A percentile compares a stretch with the other conserved stretches of the same genome.
Conservation (phyloP, 2,888 invertebrate species). For the Seladonia tumulorum region DNA sequence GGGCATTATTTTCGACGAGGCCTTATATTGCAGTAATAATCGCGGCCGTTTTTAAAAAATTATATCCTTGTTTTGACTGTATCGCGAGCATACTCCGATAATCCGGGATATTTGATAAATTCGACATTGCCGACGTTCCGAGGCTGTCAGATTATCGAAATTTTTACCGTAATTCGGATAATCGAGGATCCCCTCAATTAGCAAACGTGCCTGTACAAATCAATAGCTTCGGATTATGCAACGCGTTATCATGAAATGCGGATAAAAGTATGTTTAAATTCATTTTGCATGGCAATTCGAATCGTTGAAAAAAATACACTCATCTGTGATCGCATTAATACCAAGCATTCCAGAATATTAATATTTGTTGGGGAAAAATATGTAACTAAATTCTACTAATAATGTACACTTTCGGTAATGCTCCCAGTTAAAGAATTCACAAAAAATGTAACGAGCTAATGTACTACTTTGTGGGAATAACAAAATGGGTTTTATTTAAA, state of each 20-base stretch:
- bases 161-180: background rate
- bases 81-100: background rate
- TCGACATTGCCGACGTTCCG: background rate
- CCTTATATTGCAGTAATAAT: background rate
- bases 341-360: too few species aligned
- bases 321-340: background rate
- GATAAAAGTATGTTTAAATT: background rate
- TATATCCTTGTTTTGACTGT: background rate
- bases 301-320: background rate
- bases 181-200: background rate
- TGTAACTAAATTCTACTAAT: too few species aligned
- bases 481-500: too few species aligned
- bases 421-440: too few species aligned
- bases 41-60: background rate
- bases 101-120: background rate
- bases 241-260: background rate
- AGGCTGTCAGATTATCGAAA: background rate
- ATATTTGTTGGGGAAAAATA: too few species aligned
- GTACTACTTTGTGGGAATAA: too few species aligned
- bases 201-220: background rate
- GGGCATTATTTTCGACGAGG: background rate
- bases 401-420: too few species aligned
- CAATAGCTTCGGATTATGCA: background rate
- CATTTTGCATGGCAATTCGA: background rate
- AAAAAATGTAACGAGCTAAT: too few species aligned